A percentile compares a stretch with the other conserved stretches of the same genome.
Evolutionary conservation across 1,140 invertebrate species (phyloP).

Genomic region (Xylocopa sonorina): DNA sequence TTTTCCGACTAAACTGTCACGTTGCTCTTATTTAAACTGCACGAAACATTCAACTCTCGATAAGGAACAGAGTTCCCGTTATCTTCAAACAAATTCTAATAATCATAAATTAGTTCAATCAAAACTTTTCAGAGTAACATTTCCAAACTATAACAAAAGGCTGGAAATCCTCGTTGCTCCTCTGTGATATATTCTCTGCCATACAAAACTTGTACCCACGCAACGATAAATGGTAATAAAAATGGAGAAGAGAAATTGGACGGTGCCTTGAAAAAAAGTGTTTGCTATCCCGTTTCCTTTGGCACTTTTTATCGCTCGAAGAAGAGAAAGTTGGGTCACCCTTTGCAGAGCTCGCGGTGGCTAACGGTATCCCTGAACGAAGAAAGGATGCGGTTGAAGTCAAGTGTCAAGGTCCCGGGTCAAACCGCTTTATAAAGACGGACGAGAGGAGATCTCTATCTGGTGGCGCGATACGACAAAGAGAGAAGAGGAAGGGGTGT

Average conservation of each 20-base stretch:
- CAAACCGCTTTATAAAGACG: constrained; percentile 49
- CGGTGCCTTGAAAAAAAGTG: too few species aligned
- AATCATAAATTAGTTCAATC: too few species aligned
- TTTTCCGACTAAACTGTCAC: not conserved
- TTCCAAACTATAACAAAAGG: too few species aligned
- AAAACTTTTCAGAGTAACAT: too few species aligned
- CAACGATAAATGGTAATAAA: too few species aligned
- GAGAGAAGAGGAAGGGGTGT: constrained; percentile 26
- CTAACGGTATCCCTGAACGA: constrained; percentile 35
- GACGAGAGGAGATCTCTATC: constrained; percentile 46
- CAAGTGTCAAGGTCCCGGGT: constrained; percentile 52
- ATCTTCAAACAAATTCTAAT: too few species aligned
- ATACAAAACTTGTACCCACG: too few species aligned
- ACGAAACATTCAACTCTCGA: too few species aligned
- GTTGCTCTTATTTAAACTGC: not conserved
- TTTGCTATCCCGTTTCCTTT: not conserved
- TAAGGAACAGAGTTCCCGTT: too few species aligned
- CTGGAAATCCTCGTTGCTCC: too few species aligned
- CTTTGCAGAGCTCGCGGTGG: not conserved
- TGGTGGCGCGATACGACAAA: constrained; percentile 26
- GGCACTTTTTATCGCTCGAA: not conserved
- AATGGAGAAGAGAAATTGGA: not conserved
- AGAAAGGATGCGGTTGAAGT: constrained; percentile 32
- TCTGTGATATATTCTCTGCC: too few species aligned
- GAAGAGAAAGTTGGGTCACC: not conserved